A percentile compares a stretch with the other conserved stretches of the same genome.
Evolutionary conservation across 2,113 vertebrate genomes (phyloP).

Genomic region (Callospermophilus lateralis): DNA sequence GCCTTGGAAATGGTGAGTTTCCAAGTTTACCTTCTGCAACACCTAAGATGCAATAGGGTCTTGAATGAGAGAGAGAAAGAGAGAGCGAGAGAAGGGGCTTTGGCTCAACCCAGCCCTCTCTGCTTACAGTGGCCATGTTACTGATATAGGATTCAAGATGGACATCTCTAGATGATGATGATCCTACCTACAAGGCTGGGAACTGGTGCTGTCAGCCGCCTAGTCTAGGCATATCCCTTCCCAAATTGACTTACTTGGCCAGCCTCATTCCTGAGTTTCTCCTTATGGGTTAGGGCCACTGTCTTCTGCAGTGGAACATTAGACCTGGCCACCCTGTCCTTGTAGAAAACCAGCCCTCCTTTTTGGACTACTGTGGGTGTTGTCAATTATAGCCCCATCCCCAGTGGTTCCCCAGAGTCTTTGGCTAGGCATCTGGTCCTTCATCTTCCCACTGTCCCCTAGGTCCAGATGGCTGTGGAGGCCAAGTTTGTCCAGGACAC

Average conservation of each 20-base stretch:
- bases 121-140: not conserved
- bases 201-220: not conserved
- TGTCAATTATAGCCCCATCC: not conserved
- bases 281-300: not conserved
- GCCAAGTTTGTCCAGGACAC: slow-evolving; percentile 97
- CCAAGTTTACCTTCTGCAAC: not conserved
- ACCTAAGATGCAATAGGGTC: not conserved
- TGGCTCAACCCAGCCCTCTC: not conserved
- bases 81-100: not conserved
- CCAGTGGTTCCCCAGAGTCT: not conserved
- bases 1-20: slow-evolving; percentile 97
- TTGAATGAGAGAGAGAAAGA: not conserved
- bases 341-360: not conserved
- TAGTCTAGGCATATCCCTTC: not conserved
- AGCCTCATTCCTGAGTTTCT: not conserved
- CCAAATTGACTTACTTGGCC: not conserved
- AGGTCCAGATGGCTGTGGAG: slow-evolving; percentile 99
- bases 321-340: not conserved
- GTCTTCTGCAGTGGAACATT: not conserved
- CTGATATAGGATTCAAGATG: not conserved
- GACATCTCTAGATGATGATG: not conserved
- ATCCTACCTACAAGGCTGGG: not conserved
- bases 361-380: not conserved
- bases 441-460: slow-evolving; percentile 30
- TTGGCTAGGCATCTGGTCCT: not conserved